Conservation (phyloP, 2,888 invertebrate species). For the Masnerella sp. region DNA sequence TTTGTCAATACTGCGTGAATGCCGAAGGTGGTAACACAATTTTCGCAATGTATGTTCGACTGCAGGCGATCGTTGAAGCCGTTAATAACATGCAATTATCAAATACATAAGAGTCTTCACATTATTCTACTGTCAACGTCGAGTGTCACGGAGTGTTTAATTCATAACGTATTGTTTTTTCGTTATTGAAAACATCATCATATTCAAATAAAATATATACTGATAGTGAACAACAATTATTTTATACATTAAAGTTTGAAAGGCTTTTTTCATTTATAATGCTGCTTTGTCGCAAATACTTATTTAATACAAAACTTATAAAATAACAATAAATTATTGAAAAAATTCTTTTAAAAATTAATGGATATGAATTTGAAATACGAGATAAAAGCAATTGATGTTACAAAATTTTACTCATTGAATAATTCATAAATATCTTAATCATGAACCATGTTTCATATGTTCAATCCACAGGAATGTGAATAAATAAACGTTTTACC, state of each 20-base stretch:
- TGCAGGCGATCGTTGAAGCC: conserved; percentile 26
- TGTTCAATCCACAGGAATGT: too few relatives aligned
- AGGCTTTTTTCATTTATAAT: background rate
- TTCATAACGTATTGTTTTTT: background rate
- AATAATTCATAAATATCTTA: too few relatives aligned
- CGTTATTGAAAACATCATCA: conserved; percentile 8
- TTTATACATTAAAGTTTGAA: background rate
- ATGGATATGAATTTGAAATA: too few relatives aligned
- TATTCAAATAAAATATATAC: background rate
- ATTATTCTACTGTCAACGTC: conserved; percentile 23
- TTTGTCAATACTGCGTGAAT: conserved; percentile 29
- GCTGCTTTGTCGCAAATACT: too few relatives aligned
- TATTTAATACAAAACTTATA: too few relatives aligned
- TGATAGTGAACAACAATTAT: background rate
- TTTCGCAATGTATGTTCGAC: conserved; percentile 18
- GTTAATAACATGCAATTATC: conserved; percentile 41
- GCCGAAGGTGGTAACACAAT: conserved; percentile 7
- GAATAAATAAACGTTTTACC: too few relatives aligned
- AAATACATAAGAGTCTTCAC: conserved; percentile 32
- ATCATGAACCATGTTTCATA: too few relatives aligned
- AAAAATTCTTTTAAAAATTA: too few relatives aligned
- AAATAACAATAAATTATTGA: too few relatives aligned
- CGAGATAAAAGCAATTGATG: too few relatives aligned
- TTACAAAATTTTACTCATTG: too few relatives aligned
- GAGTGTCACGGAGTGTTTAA: conserved; percentile 14